Evolutionary conservation across 1,140 invertebrate genomes (phyloP).

Genomic region (Tyrophagus putrescentiae): DNA sequence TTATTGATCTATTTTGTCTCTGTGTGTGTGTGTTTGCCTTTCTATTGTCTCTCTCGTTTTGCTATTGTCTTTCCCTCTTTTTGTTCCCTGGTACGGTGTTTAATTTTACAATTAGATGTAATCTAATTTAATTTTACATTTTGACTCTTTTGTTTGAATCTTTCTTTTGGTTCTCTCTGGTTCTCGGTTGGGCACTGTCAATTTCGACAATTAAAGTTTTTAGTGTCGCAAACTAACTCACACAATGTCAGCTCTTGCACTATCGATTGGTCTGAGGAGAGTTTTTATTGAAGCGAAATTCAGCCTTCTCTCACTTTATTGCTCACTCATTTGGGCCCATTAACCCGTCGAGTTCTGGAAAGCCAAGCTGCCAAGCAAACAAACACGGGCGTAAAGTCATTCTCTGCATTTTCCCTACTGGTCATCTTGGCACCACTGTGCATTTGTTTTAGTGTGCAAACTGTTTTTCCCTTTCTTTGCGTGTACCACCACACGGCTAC

Average conservation of each 20-base stretch:
- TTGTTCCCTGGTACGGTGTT: not conserved
- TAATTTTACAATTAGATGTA: constrained; percentile 10
- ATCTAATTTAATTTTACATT: constrained; percentile 15
- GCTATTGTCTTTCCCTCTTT: not conserved
- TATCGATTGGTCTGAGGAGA: not conserved
- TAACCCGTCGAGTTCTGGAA: too few relatives aligned
- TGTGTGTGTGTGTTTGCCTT: not conserved
- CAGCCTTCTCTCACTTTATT: too few relatives aligned
- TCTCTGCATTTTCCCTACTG: too few relatives aligned
- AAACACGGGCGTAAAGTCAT: too few relatives aligned
- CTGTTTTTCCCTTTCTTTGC: too few relatives aligned
- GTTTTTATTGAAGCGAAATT: not conserved
- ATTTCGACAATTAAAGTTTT: constrained; percentile 8
- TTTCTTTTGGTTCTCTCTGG: too few relatives aligned
- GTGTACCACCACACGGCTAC: too few relatives aligned
- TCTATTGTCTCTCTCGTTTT: not conserved
- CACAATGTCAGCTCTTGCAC: not conserved
- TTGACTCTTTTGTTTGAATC: not conserved
- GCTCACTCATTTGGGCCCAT: too few relatives aligned
- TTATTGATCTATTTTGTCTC: constrained; percentile 12
- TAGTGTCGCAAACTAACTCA: not conserved
- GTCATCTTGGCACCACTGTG: too few relatives aligned
- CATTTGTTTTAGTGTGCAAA: too few relatives aligned
- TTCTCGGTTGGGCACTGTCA: too few relatives aligned
- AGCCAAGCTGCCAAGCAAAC: too few relatives aligned